phyloP scores from a whole-genome alignment of 2,113 vertebrate genomes.

The Ceyx margarethae region DNA sequence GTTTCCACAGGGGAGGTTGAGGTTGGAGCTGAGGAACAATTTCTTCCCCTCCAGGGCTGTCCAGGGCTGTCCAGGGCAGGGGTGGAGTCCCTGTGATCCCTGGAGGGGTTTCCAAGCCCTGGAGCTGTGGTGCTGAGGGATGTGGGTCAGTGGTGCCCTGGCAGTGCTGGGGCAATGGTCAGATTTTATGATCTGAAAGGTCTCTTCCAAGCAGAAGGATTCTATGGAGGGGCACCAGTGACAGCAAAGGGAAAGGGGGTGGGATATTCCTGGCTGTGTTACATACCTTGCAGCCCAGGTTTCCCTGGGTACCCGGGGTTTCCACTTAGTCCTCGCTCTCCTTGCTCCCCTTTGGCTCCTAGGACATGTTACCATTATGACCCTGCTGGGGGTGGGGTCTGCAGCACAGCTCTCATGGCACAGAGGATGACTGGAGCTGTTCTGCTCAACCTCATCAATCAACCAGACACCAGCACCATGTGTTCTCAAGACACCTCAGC shows the following conservation, averaged over 20 bases:
- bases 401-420: not conserved
- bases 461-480: not conserved
- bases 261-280: not conserved
- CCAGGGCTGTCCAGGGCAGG: no score
- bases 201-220: no score
- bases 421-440: not conserved
- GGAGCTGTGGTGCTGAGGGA: no score
- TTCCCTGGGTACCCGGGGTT: conserved; percentile 86
- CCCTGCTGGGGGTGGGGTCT: not conserved
- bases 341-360: conserved; percentile 91
- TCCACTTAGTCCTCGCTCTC: conserved; percentile 81
- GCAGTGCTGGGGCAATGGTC: no score
- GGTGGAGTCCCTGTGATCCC: no score
- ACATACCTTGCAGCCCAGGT: conserved; percentile 86
- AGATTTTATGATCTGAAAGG: no score
- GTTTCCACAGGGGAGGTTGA: no score
- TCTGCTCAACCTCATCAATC: not conserved
- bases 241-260: not conserved
- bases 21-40: no score
- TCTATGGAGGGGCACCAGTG: not conserved
- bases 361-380: conserved; percentile 12
- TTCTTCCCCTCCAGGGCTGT: no score
- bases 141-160: no score
- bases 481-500: not conserved
- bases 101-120: no score